phyloP scores from a whole-genome alignment of 2,888 invertebrate species.

The Lepidocyrtoides sp. region DNA sequence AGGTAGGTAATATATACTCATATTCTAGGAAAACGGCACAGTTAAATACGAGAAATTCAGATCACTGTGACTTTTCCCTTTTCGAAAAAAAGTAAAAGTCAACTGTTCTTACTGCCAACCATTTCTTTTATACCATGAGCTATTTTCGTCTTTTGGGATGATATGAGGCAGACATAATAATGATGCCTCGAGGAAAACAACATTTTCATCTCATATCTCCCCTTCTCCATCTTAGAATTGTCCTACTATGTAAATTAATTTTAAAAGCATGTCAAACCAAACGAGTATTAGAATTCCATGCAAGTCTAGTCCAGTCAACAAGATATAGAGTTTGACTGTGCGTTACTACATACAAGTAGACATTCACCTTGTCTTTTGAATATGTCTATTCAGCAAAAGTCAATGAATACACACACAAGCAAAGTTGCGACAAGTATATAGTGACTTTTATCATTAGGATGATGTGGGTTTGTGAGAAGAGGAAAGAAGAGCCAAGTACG shows the following conservation, averaged over 20 bases:
- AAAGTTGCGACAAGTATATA: background rate
- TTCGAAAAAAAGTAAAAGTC: background rate
- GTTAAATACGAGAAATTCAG: background rate
- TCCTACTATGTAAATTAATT: slow-evolving; percentile 7
- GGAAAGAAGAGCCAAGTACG: slow-evolving; percentile 22
- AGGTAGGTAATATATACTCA: background rate
- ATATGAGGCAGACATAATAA: background rate
- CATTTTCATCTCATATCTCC: slow-evolving; percentile 63
- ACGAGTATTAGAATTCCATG: too few species aligned
- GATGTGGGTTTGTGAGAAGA: too few species aligned
- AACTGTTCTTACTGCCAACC: background rate
- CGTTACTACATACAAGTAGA: too few species aligned
- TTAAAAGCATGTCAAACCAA: slow-evolving; percentile 4
- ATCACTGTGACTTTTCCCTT: background rate
- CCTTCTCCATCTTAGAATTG: background rate
- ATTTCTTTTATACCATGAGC: background rate
- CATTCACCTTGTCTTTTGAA: background rate
- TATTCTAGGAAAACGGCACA: slow-evolving; percentile 2
- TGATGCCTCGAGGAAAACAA: slow-evolving; percentile 48
- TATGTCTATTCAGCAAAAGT: background rate
- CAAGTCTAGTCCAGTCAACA: too few species aligned
- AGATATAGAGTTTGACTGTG: too few species aligned
- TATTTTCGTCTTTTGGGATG: background rate
- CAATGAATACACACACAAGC: background rate
- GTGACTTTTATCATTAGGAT: slow-evolving; percentile 39